Evolutionary conservation across 2,113 vertebrate species (phyloP).

Genomic region (Cyprinus carpio): DNA sequence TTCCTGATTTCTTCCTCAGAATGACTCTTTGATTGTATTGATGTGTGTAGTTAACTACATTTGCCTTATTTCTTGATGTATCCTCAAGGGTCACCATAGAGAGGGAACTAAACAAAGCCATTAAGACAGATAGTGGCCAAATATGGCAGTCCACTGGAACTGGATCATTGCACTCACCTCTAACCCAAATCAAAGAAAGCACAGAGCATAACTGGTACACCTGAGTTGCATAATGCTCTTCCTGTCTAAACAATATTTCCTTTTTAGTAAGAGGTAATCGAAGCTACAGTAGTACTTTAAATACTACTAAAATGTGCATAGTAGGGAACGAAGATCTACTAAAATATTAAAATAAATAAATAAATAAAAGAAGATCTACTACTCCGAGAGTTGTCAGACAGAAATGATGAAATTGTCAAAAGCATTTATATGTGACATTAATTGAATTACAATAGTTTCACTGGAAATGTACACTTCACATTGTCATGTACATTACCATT

Average conservation of each 20-base stretch:
- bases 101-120: slow-evolving; percentile 31
- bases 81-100: neutral
- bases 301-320: neutral
- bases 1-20: neutral
- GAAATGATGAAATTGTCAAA: too few relatives aligned
- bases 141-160: slow-evolving; percentile 26
- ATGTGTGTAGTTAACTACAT: neutral
- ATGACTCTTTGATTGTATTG: neutral
- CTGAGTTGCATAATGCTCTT: slow-evolving; percentile 1
- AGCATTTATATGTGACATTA: too few relatives aligned
- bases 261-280: neutral
- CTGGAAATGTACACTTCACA: too few relatives aligned
- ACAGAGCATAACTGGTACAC: neutral
- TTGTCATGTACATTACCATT: too few relatives aligned
- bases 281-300: neutral
- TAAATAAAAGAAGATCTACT: too few relatives aligned
- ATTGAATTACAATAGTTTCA: too few relatives aligned
- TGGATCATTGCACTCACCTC: slow-evolving; percentile 12
- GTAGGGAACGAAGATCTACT: neutral
- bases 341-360: too few relatives aligned
- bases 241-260: slow-evolving; percentile 22
- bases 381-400: too few relatives aligned
- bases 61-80: neutral
- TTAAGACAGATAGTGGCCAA: slow-evolving; percentile 27
- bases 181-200: slow-evolving; percentile 47